A percentile compares a stretch with the other conserved stretches of the same genome.
Evolutionary conservation across 1,140 invertebrate genomes (phyloP).

Genomic region (Aphelenchoides fujianensis): DNA sequence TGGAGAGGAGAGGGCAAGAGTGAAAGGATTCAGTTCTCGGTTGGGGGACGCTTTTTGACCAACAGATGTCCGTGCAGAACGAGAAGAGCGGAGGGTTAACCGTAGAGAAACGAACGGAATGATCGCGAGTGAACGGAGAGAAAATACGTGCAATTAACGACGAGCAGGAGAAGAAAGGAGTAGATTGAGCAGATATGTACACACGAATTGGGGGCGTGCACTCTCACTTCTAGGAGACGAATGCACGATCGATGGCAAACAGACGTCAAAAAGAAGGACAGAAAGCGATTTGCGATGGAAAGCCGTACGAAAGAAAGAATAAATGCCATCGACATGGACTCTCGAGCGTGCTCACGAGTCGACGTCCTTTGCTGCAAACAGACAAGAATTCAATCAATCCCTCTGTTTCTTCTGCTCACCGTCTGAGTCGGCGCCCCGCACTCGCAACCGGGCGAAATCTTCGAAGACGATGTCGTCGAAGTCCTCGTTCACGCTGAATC

Average conservation of each 20-base stretch:
- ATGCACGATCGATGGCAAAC: neutral
- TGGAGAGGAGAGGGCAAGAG: neutral
- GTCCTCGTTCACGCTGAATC: conserved; percentile 72
- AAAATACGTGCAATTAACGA: neutral
- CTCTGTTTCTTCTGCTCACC: too few species aligned
- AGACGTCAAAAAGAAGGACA: too few species aligned
- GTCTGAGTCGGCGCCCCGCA: conserved; percentile 37
- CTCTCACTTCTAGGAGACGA: neutral
- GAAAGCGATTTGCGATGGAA: neutral
- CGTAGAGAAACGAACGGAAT: neutral
- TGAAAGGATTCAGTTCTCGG: neutral
- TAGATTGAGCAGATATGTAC: conserved; percentile 1
- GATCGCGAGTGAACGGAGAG: too few species aligned
- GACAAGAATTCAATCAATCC: neutral
- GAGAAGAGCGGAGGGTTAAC: neutral
- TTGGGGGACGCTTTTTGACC: neutral
- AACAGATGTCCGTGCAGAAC: neutral
- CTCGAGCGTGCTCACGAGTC: neutral
- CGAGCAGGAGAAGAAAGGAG: neutral
- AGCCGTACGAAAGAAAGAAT: neutral
- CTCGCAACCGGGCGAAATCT: conserved; percentile 86
- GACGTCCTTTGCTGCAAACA: neutral
- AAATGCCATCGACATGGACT: neutral
- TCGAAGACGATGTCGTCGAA: conserved; percentile 95
- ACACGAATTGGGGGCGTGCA: neutral